Evolutionary conservation across 2,797 vertebrate species (phyloP).

Genomic region (Aldrovandia affinis): DNA sequence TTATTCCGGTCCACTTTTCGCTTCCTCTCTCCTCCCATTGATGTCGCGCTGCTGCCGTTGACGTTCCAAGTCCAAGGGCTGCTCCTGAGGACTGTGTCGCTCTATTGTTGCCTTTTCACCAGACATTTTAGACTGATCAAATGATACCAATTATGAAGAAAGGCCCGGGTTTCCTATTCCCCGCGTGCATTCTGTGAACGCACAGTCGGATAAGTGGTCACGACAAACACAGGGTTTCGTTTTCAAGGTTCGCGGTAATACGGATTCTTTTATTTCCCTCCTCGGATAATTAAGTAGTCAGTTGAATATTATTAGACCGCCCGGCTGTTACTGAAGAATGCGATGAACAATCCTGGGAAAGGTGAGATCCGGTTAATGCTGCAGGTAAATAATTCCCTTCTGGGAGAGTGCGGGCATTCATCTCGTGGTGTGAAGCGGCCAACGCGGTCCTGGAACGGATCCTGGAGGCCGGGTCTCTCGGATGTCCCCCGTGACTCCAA

Average conservation of each 20-base stretch:
- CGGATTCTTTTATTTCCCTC: background rate
- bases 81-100: background rate
- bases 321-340: background rate
- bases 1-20: constrained; percentile 12
- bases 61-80: background rate
- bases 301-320: background rate
- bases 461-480: background rate
- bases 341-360: background rate
- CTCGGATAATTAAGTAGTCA: background rate
- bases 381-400: constrained; percentile 17
- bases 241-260: background rate
- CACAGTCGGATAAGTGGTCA: background rate
- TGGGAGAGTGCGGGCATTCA: background rate
- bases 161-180: background rate
- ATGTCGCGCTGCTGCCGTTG: background rate
- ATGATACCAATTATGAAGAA: background rate
- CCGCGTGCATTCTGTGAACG: background rate
- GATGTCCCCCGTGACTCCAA: background rate
- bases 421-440: background rate
- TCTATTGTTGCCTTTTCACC: background rate
- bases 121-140: background rate
- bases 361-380: background rate
- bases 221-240: background rate
- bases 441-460: background rate
- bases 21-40: constrained; percentile 18